phyloP scores from a whole-genome alignment of 2,888 invertebrate species.

The Cheilosia pagana region DNA sequence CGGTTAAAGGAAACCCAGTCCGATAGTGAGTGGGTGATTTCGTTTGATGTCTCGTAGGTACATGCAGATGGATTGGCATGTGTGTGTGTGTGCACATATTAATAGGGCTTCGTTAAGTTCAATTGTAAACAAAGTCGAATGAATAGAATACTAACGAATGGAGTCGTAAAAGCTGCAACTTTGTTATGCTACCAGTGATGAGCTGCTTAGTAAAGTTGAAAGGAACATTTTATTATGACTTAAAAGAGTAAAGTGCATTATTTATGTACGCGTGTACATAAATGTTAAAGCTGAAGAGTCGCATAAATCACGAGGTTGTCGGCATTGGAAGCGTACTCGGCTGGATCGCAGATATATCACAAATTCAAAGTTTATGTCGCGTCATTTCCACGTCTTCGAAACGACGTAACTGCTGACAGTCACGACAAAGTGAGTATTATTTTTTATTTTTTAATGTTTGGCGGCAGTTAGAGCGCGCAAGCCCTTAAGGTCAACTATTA shows the following conservation, averaged over 20 bases:
- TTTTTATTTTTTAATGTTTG: too few species aligned
- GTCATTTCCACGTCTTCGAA: too few species aligned
- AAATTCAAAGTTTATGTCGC: too few species aligned
- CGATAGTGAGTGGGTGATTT: slow-evolving; percentile 46
- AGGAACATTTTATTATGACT: neutral
- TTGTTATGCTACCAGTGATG: slow-evolving; percentile 36
- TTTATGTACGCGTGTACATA: neutral
- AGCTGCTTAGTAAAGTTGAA: slow-evolving; percentile 5
- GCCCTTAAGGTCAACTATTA: too few species aligned
- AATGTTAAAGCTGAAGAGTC: neutral
- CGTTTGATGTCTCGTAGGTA: slow-evolving; percentile 55
- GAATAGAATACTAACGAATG: slow-evolving; percentile 56
- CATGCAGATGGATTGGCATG: slow-evolving; percentile 18
- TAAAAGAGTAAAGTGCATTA: slow-evolving; percentile 7
- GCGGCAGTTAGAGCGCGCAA: too few species aligned
- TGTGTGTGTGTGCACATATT: slow-evolving; percentile 42
- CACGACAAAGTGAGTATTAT: too few species aligned
- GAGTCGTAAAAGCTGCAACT: slow-evolving; percentile 53
- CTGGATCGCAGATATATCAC: too few species aligned
- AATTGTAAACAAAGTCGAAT: slow-evolving; percentile 59
- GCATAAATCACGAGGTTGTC: too few species aligned
- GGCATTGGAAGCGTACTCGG: too few species aligned
- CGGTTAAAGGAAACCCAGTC: slow-evolving; percentile 52
- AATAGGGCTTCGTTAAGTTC: slow-evolving; percentile 68
- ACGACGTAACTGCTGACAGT: too few species aligned